phyloP scores from a whole-genome alignment of 2,113 vertebrate species.

The Chrysochloris asiatica region DNA sequence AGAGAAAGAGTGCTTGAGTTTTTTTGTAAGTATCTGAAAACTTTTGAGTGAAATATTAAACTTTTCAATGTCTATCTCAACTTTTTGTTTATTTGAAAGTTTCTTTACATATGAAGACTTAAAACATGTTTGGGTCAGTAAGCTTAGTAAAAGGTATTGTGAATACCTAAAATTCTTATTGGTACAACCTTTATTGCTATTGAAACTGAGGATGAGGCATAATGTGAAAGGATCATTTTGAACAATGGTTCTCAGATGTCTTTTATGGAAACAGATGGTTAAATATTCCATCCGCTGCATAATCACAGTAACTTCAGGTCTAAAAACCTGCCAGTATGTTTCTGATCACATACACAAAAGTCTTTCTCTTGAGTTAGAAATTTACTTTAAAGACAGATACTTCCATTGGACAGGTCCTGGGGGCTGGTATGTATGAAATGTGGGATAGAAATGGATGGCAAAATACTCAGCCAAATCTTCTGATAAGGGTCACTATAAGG shows the following conservation, averaged over 20 bases:
- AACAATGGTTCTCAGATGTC: neutral
- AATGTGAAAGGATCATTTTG: neutral
- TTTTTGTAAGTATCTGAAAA: neutral
- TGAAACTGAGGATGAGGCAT: neutral
- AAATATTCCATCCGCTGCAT: fast-evolving
- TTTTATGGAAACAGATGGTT: neutral
- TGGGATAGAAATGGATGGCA: neutral
- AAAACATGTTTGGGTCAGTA: neutral
- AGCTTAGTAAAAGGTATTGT: neutral
- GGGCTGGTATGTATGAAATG: neutral
- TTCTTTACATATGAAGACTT: neutral
- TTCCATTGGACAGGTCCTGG: neutral
- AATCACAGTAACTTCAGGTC: fast-evolving
- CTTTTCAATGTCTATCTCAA: neutral
- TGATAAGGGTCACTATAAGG: fast-evolving
- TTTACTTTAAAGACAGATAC: fast-evolving
- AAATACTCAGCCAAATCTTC: neutral
- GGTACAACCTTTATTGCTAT: neutral
- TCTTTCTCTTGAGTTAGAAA: neutral
- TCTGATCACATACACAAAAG: fast-evolving
- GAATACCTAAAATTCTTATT: too few species aligned
- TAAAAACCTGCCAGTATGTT: fast-evolving
- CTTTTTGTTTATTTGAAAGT: neutral
- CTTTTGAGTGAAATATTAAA: constrained; percentile 29
- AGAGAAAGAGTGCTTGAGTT: neutral